Percentiles rank a stretch among this genome's conserved stretches.
Evolutionary conservation across 2,888 invertebrate genomes (phyloP).

Genomic region (Euzophera pinguis): DNA sequence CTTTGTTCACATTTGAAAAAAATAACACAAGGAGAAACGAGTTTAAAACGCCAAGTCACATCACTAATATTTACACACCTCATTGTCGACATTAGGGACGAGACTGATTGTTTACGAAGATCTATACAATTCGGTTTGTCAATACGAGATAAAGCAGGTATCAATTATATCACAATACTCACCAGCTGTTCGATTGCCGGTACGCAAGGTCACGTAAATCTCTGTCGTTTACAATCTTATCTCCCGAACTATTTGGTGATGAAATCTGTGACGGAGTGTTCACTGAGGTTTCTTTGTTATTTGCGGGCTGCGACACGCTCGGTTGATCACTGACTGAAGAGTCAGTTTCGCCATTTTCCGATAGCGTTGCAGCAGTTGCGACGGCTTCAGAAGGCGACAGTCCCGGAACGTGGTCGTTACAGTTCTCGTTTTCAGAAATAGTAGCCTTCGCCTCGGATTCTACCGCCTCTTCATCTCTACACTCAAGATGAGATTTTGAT

Average conservation of each 20-base stretch:
- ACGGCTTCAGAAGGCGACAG: neutral
- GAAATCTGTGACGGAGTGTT: conserved; percentile 23
- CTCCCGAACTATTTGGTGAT: conserved; percentile 23
- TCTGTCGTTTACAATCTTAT: conserved; percentile 21
- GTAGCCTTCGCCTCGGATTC: neutral
- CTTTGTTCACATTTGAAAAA: no score
- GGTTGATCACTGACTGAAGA: conserved; percentile 19
- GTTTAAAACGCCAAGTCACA: neutral
- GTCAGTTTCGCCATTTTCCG: conserved; percentile 29
- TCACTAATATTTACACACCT: conserved; percentile 7
- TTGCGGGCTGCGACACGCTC: conserved; percentile 28
- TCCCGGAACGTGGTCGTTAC: neutral
- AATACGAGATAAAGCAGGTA: conserved; percentile 21
- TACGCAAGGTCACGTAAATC: conserved; percentile 27
- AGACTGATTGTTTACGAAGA: conserved; percentile 7
- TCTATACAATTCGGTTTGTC: conserved; percentile 15
- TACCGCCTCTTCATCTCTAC: conserved; percentile 20
- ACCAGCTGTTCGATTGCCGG: conserved; percentile 29
- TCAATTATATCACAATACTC: conserved; percentile 27
- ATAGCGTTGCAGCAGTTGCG: conserved; percentile 22
- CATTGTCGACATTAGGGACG: neutral
- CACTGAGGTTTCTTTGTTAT: conserved; percentile 29
- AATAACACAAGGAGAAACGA: no score
- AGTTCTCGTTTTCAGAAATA: neutral
- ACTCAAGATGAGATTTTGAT: conserved; percentile 29